Conservation (phyloP, 1,140 invertebrate species). For the Drosophila orosa region DNA sequence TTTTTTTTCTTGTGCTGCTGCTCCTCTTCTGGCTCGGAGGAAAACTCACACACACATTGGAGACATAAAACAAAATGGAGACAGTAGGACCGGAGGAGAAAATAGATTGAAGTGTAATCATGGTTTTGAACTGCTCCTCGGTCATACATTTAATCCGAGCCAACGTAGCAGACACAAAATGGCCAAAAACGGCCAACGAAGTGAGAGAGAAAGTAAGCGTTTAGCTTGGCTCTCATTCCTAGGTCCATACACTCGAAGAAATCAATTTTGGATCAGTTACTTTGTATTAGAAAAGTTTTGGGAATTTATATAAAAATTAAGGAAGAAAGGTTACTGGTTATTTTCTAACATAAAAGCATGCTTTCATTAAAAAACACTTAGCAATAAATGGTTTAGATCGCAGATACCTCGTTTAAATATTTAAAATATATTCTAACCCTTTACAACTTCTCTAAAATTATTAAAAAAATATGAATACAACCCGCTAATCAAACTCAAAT, state of each 20-base stretch:
- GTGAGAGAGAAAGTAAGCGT: constrained; percentile 72
- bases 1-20: constrained; percentile 9
- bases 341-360: neutral
- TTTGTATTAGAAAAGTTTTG: too few species aligned
- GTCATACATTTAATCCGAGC: constrained; percentile 80
- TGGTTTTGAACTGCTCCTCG: constrained; percentile 80
- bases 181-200: constrained; percentile 64
- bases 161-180: constrained; percentile 78
- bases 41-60: constrained; percentile 23
- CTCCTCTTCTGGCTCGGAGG: constrained; percentile 19
- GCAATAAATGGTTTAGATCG: too few species aligned
- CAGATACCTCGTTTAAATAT: neutral
- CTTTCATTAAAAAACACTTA: too few species aligned
- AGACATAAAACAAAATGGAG: constrained; percentile 80
- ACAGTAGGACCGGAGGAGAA: constrained; percentile 57
- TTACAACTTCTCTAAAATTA: too few species aligned
- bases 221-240: constrained; percentile 34
- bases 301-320: neutral
- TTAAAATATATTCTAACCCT: neutral
- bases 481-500: neutral
- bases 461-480: too few species aligned
- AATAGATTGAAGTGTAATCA: constrained; percentile 83
- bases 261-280: neutral
- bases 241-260: neutral
- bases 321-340: too few species aligned